Evolutionary conservation across 2,888 invertebrate genomes (phyloP), one percentile per base, ranked within the genome.

Genomic region (Sesia apiformis): DNA sequence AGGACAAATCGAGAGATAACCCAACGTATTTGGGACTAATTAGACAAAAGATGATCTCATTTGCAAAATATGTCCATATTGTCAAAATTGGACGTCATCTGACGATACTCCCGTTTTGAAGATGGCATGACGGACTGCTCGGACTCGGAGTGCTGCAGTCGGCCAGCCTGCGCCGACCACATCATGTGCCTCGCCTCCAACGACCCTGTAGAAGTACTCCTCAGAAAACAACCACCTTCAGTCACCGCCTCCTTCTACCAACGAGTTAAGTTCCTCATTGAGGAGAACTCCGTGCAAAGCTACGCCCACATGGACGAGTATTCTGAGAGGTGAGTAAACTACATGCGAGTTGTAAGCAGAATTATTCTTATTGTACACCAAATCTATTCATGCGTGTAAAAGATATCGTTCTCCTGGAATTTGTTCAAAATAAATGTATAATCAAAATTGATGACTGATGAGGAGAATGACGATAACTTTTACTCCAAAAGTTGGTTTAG

Each of bases 91-190:
- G 23, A 23, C 2, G 23, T 23, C 23, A 23, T 23, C 23, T 23
- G 23, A 23, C 23, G 23, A 23, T 23, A 23, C 23, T 23, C 23
- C 23, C 23, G 65, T 86, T 88, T 87, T 84, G 83, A 91, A 99
- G 99, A 99, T 92, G 98, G 98, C 65, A 95, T 99, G 93, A 93
- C 94, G 68, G 99, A 99, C 92, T 99, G 99, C 90, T 96, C 97
- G 63, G 99, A 99, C 90, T 97, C 98, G 78, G 99, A 99, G 87
- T 99, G 99, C 89, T 99, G 99, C 84, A 94, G 94, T 63, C 94
- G 95, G 74, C 92, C 94, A 38, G 93, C 94, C 63, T 98, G 98
- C 86, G 90, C 93, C 52, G 96, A 96, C 73, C 96, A 96, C 88
- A 94, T 97, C 72, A 96, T 98, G 94, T 99, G 99, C 90, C 93